These are phyloP conservation scores for Ariolimax columbianus DNA, from an alignment of 2,888 invertebrate species.

Conservation along the genomic window DNA sequence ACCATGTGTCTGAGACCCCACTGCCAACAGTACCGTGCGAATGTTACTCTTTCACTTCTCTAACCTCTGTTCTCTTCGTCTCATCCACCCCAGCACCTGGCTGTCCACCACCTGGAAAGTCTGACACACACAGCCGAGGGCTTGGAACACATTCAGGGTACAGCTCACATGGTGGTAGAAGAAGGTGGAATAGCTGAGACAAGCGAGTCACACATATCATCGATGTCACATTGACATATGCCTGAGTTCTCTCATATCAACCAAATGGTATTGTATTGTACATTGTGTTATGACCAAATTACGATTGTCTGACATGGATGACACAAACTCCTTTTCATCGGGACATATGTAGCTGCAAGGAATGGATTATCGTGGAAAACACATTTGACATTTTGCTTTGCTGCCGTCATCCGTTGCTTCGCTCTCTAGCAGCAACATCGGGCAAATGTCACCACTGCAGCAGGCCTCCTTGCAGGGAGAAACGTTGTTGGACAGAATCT, in stretches of 20 bases:
- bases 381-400: no score
- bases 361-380: no score
- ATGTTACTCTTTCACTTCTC: no score
- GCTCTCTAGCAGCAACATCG: no score
- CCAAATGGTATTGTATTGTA: background rate
- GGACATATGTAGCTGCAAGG: no score
- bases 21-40: no score
- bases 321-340: background rate
- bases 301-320: background rate
- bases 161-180: slow-evolving; percentile 6
- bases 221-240: background rate
- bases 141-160: slow-evolving; percentile 12
- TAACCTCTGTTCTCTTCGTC: background rate
- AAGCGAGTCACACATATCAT: no score
- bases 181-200: slow-evolving; percentile 15
- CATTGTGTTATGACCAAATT: background rate
- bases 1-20: no score
- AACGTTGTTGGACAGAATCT: no score
- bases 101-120: slow-evolving; percentile 63
- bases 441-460: no score
- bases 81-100: slow-evolving; percentile 61
- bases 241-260: background rate
- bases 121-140: slow-evolving; percentile 34
- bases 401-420: no score
- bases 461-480: no score